Conservation (phyloP, 2,113 vertebrate genomes). For the Anoura caudifer region DNA sequence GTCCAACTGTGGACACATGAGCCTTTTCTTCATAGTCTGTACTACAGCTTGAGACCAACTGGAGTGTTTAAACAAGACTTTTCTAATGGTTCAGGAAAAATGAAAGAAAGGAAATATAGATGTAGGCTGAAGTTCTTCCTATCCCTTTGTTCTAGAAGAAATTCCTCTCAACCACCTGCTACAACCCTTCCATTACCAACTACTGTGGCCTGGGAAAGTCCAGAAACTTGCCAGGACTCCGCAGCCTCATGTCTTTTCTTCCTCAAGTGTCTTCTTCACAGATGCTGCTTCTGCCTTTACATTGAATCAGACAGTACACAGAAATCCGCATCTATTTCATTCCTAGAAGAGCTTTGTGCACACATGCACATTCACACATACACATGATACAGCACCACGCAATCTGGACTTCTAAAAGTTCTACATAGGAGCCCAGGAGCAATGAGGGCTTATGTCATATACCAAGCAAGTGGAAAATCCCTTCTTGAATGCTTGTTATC, state of each 20-base stretch:
- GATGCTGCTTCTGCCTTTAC: neutral
- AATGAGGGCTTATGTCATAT: neutral
- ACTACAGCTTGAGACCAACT: neutral
- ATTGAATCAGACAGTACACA: neutral
- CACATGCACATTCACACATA: neutral
- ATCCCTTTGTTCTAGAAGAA: neutral
- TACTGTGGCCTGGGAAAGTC: neutral
- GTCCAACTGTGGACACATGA: neutral
- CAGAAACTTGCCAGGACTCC: neutral
- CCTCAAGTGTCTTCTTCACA: neutral
- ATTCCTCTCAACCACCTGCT: neutral
- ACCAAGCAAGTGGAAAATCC: neutral
- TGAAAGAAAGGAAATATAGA: slow-evolving; percentile 27
- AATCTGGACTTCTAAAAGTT: neutral
- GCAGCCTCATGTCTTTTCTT: neutral
- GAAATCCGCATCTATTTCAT: neutral
- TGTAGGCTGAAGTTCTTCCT: neutral
- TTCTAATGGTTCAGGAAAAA: neutral
- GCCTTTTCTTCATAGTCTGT: neutral
- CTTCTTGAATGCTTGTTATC: neutral
- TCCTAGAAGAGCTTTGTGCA: neutral
- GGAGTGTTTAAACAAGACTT: slow-evolving; percentile 30
- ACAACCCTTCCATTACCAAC: neutral
- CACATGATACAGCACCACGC: neutral
- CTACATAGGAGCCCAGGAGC: neutral